phyloP scores from a whole-genome alignment of 2,113 vertebrate genomes.

The Cynoglossus semilaevis region DNA sequence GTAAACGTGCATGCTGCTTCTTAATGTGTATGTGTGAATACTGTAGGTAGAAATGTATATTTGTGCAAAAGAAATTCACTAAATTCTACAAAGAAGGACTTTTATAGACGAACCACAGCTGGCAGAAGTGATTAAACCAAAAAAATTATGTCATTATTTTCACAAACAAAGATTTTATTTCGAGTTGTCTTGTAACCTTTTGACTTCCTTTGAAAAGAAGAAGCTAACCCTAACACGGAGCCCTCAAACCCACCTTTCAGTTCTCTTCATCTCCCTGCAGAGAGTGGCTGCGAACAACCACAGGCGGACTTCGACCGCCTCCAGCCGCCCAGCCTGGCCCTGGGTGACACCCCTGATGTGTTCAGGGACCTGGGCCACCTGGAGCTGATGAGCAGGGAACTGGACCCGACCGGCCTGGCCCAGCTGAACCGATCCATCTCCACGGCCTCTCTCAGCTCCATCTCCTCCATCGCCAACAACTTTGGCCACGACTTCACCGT shows the following conservation, averaged over 20 bases:
- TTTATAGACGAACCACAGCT: no score
- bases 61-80: no score
- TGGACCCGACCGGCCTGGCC: conserved; percentile 75
- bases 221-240: no score
- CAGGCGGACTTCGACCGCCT: conserved; percentile 58
- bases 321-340: conserved; percentile 82
- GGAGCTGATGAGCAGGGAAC: conserved; percentile 90
- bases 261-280: conserved; percentile 60
- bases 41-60: no score
- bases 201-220: no score
- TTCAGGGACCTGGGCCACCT: conserved; percentile 90
- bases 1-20: no score
- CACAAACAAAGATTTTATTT: no score
- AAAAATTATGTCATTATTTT: no score
- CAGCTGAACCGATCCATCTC: conserved; percentile 87
- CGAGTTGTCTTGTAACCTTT: no score
- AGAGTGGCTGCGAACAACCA: conserved; percentile 74
- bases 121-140: no score
- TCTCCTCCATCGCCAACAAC: conserved; percentile 95
- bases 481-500: conserved; percentile 93
- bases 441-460: conserved; percentile 90
- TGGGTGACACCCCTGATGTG: conserved; percentile 84
- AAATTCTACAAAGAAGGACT: no score
- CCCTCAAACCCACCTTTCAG: background rate
- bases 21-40: no score